Evolutionary conservation across 2,113 vertebrate genomes (phyloP).

Genomic region (Otus sunia): DNA sequence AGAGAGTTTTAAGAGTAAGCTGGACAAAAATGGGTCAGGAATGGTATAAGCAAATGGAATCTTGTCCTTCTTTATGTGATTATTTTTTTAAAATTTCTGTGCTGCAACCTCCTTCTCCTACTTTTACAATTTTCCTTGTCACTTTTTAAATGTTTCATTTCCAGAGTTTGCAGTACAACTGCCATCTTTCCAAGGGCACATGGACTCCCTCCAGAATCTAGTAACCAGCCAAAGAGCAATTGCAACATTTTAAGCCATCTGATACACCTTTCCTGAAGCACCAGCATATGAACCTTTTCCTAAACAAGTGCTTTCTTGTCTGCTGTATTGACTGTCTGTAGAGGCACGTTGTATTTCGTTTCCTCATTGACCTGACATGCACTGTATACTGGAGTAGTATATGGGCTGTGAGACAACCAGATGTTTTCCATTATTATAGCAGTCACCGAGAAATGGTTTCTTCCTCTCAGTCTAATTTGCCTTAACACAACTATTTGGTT

Average conservation of each 20-base stretch:
- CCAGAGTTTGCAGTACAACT: not conserved
- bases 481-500: not conserved
- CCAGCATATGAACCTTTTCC: not conserved
- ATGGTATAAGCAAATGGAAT: not conserved
- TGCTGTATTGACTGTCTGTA: not conserved
- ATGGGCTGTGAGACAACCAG: not conserved
- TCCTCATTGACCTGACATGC: not conserved
- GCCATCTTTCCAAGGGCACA: not conserved
- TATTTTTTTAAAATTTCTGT: not conserved
- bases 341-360: fast-evolving
- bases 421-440: not conserved
- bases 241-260: not conserved
- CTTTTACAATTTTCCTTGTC: not conserved
- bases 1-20: not conserved
- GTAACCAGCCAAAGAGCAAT: not conserved
- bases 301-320: not conserved
- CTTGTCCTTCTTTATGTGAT: not conserved
- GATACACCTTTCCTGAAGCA: not conserved
- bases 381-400: not conserved
- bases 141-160: not conserved
- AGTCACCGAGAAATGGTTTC: not conserved
- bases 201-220: not conserved
- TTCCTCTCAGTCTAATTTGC: not conserved
- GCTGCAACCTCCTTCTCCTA: not conserved
- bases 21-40: not conserved